Evolutionary conservation across 2,888 invertebrate genomes (phyloP), one percentile per base, ranked within the genome.

Genomic region (Apodemia mormo): DNA sequence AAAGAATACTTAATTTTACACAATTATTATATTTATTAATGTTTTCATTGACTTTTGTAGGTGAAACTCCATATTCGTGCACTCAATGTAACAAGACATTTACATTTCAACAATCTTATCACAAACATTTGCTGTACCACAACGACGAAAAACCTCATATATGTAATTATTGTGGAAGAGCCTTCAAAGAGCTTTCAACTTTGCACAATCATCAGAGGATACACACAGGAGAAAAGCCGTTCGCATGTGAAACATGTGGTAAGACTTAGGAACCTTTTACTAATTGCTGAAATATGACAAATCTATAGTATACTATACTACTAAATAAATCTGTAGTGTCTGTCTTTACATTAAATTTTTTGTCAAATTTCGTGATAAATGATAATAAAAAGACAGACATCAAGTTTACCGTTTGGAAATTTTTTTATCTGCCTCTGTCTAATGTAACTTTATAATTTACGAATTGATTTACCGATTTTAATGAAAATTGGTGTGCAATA

Each of bases 41-140:
- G 22, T 22, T 52, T 37, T 29, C 2, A 37, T 33, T 33, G 8
- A 5, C 7, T 37, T 12, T 68, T 69, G 74, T 93, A 95, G 97
- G 97, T 71, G 97, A 97, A 94, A 97, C 97, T 94, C 97, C 97
- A 0, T 97, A 97, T 82, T 95, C 95, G 33, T 97, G 97, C 81
- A 93, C 94, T 66, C 95, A 96, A 77, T 97, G 97, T 83, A 96
- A 96, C 76, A 97, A 97, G 85, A 96, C 96, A 12, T 97, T 97
- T 86, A 97, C 97, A 67, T 97, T 97, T 89, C 97, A 97, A 89
- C 97, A 97, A 81, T 97, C 97, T 0, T 97, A 97, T 86, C 97
- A 97, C 85, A 97, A 97, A 83, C 97, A 97, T 87, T 94, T 97
- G 81, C 92, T 97, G 68, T 97, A 97, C 82, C 97, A 97, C 83